Base-by-base conservation (phyloP, 2,113 vertebrate species). In the Paralichthys olivaceus region DNA sequence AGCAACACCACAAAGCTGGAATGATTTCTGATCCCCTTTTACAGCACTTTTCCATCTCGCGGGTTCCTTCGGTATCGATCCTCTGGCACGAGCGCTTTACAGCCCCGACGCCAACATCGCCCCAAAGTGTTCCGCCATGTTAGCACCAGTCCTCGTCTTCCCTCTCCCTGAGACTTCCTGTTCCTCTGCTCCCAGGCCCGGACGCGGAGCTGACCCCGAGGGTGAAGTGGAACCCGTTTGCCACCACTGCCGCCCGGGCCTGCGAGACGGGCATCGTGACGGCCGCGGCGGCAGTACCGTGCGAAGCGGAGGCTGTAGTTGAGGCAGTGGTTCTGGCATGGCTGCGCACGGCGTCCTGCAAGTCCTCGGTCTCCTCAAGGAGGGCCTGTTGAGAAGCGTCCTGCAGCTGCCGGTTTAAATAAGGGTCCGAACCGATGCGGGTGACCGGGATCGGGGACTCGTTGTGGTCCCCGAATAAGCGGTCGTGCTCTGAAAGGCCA, bases 71-170 rank as follows among this genome's bases (percentile, higher is more conserved):
- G 23, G 43, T n/a, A 15, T 61, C 6, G 66, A 20, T 58, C 15
- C 23, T 17, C 56, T 13, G 45, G 6, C 47, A 51, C n/a, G 20
- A 28, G 85, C 58, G 4, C 66, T 59, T 54, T 29, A 58, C 77
- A 69, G 45, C 77, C 58, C 54, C n/a, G 43, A 69, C n/a, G n/a
- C n/a, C n/a, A n/a, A n/a, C 11, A 94, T 92, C 94, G 93, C 94
- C 95, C 93, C 43, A 23, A 26, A 8, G 17, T n/a, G 53, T 72
- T 34, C 28, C 26, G 12, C 67, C 67, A 45, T 66, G 87, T 95
- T 97, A 99, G 96, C 97, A 99, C 97, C 97, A 98, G 92, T 98
- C 97, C 9, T 98, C 96, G 70, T 96, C 96, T 0, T 96, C 96
- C 1, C 93, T 90, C 84, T 96, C 96, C 37, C 95, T 96, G 94